Conservation (phyloP, 1,140 invertebrate genomes). For the Lepidurus arcticus region DNA sequence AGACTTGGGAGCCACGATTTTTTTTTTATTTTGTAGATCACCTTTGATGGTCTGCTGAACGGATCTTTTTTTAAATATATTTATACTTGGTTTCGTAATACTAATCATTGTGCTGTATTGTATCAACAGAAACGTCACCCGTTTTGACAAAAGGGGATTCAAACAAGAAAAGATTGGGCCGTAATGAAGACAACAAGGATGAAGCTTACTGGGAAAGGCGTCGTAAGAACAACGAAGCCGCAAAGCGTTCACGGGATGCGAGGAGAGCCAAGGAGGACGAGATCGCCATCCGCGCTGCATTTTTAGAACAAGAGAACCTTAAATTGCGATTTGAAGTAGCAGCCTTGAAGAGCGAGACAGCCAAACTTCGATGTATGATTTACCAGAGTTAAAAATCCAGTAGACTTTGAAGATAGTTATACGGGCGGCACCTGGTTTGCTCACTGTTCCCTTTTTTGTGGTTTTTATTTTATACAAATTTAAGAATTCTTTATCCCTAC, state of each 20-base stretch:
- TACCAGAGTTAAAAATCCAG: slow-evolving; percentile 42
- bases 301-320: slow-evolving; percentile 73
- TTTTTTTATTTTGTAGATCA: neutral
- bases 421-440: slow-evolving; percentile 20
- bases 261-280: slow-evolving; percentile 85
- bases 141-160: slow-evolving; percentile 9
- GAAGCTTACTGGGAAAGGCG: slow-evolving; percentile 78
- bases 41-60: no score
- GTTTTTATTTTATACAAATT: slow-evolving; percentile 12
- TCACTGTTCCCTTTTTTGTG: neutral
- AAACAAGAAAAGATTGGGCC: slow-evolving; percentile 30
- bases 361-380: slow-evolving; percentile 51
- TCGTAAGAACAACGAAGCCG: slow-evolving; percentile 90
- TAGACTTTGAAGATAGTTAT: slow-evolving; percentile 10
- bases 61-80: no score
- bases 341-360: slow-evolving; percentile 55
- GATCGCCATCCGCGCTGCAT: slow-evolving; percentile 78
- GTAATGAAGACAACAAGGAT: slow-evolving; percentile 54
- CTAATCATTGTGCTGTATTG: neutral
- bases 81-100: neutral
- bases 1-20: neutral
- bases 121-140: neutral
- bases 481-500: neutral
- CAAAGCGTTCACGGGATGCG: slow-evolving; percentile 86
- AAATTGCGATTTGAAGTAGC: slow-evolving; percentile 59